Base-by-base conservation (phyloP, 2,888 invertebrate genomes). In the Penaeus monodon region DNA sequence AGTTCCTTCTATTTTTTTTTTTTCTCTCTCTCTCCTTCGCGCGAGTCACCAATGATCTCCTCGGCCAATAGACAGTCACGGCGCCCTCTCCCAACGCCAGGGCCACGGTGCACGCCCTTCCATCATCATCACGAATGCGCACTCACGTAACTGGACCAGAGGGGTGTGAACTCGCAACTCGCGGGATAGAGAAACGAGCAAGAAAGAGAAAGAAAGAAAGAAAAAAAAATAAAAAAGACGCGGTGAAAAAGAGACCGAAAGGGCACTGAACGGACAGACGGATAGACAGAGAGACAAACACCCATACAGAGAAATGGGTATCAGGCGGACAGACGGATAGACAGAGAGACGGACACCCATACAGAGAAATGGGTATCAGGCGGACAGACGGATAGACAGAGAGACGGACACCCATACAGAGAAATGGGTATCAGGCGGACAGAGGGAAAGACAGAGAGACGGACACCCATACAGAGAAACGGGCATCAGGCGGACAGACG, bases 171-270 rank as follows among this genome's bases (percentile, higher is more conserved):
- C 44, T 44, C 44, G 10, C 44, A 8, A 44, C 44, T 44, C 44
- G 44, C 44, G 44, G 44, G 44, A 44, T 0, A 1, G 74, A 73
- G 74, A 49, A 29, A 44, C 10, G 74, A 83, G 63, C 44, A 27
- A 27, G 74, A 24, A n/a, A n/a, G 57, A 73, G 74, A 20, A 17
- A 73, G 82, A 74, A 27, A 20, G 66, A n/a, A 38, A 79, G n/a
- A 64, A 49, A 82, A 70, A 70, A 44, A 14, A 2, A 81, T 6
- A 66, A 27, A 64, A 64, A 66, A 44, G 65, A 64, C 33, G 64
- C 3, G 64, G 82, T 49, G 57, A 10, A 49, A 64, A 74, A 33
- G 29, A 74, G 70, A 17, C 6, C 2, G 66, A 57, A 57, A 10
- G 57, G 57, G 57, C 57, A 57, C 57, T 57, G 70, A 24, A 68